Conservation (phyloP, 2,797 vertebrate species). For the Rhinoraja longicauda region DNA sequence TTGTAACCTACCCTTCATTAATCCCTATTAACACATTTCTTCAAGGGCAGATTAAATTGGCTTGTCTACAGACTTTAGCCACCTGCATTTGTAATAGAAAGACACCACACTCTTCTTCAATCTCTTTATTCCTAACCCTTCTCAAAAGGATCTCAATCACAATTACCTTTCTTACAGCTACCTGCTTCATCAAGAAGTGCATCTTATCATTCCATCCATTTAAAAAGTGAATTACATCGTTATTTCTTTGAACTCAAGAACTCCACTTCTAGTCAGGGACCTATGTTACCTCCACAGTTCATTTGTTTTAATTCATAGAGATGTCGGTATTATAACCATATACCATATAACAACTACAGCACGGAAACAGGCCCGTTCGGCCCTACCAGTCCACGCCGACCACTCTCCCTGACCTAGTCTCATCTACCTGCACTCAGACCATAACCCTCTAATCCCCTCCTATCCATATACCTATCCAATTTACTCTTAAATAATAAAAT, state of each 20-base stretch:
- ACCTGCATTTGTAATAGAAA: neutral
- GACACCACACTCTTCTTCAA: neutral
- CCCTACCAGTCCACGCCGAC: no score
- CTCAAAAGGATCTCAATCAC: neutral
- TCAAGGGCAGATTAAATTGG: slow-evolving; percentile 6
- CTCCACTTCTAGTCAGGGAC: no score
- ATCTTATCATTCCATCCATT: neutral
- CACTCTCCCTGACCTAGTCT: no score
- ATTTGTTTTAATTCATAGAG: no score
- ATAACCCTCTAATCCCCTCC: no score
- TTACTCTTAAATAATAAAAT: no score
- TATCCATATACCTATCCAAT: no score
- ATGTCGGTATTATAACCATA: no score
- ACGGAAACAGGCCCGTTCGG: no score
- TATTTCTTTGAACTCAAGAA: neutral
- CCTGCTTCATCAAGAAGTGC: neutral
- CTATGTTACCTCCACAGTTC: no score
- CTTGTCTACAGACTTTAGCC: neutral
- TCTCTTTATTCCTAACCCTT: neutral
- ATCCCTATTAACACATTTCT: neutral
- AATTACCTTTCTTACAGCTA: neutral
- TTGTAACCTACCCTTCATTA: neutral
- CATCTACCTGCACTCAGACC: no score
- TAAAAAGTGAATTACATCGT: neutral
- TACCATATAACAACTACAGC: no score